phyloP scores from a whole-genome alignment of 2,797 vertebrate species.

The Manis pentadactyla region DNA sequence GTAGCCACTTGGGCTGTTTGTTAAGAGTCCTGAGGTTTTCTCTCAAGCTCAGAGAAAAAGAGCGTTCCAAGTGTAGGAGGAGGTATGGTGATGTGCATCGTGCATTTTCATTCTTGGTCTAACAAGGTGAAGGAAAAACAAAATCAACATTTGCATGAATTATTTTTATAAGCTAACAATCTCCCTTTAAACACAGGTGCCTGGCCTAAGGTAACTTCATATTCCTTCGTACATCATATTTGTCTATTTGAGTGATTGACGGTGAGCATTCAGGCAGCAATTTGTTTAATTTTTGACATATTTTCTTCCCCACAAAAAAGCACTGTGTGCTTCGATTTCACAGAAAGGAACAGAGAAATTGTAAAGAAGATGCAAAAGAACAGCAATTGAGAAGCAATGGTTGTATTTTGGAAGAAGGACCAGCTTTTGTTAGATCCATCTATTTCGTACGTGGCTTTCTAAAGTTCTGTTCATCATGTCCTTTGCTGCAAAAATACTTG shows the following conservation, averaged over 20 bases:
- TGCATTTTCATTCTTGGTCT: background rate
- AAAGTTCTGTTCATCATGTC: slow-evolving; percentile 82
- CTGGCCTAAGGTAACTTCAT: background rate
- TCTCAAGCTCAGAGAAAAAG: background rate
- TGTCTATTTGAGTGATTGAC: background rate
- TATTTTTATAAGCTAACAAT: background rate
- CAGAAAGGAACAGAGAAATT: background rate
- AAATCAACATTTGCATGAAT: background rate
- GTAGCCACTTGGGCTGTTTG: background rate
- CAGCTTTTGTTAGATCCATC: background rate
- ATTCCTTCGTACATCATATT: background rate
- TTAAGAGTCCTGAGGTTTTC: background rate
- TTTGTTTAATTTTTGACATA: background rate
- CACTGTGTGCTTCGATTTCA: background rate
- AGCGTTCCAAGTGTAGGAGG: background rate
- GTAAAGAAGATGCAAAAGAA: background rate
- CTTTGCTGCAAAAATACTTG: slow-evolving; percentile 73
- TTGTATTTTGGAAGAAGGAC: background rate
- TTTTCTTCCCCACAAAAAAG: background rate
- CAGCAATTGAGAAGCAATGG: background rate
- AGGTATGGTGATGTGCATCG: background rate
- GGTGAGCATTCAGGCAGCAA: background rate
- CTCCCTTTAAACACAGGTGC: background rate
- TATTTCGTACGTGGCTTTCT: slow-evolving; percentile 81
- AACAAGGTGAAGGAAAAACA: background rate